Conservation (phyloP, 37 sponge, comb jelly and placozoan species). For the Oopsacas minuta region DNA sequence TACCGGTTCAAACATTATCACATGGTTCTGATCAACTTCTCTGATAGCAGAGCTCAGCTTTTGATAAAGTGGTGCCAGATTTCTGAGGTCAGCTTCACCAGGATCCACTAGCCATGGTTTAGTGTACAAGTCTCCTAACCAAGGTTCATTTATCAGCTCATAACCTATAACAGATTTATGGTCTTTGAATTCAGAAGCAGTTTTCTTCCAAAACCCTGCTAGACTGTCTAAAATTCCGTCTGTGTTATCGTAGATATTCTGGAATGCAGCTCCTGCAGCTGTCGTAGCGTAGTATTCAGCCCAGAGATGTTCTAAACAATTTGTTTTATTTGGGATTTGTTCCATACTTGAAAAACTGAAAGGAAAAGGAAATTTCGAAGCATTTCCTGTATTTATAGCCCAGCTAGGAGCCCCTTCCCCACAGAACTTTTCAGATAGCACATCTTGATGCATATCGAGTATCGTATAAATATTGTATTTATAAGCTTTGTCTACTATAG, state of each 20-base stretch:
- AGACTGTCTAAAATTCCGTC: slow-evolving; percentile 51
- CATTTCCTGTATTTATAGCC: slow-evolving; percentile 48
- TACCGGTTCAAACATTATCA: slow-evolving; percentile 64
- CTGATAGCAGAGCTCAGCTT: slow-evolving; percentile 46
- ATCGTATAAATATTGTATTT: slow-evolving; percentile 58
- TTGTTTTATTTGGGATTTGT: slow-evolving; percentile 21
- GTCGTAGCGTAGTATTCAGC: slow-evolving; percentile 38
- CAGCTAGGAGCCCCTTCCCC: slow-evolving; percentile 81
- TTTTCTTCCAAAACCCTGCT: slow-evolving; percentile 57
- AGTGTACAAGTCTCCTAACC: slow-evolving; percentile 64
- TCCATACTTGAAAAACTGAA: not conserved
- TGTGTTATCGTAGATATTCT: slow-evolving; percentile 61
- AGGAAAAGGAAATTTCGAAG: not conserved
- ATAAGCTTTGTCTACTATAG: slow-evolving; percentile 37
- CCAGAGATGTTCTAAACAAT: slow-evolving; percentile 59
- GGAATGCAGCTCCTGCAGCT: slow-evolving; percentile 49
- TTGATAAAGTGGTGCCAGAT: slow-evolving; percentile 61
- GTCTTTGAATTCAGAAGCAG: slow-evolving; percentile 52
- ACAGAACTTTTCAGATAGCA: slow-evolving; percentile 52
- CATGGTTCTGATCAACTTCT: slow-evolving; percentile 42
- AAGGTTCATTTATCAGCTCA: slow-evolving; percentile 87
- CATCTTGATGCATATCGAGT: slow-evolving; percentile 89
- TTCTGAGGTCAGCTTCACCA: slow-evolving; percentile 40
- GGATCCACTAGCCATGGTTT: slow-evolving; percentile 47
- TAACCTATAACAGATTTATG: slow-evolving; percentile 56